phyloP scores from a whole-genome alignment of 2,113 vertebrate species.

The Athene noctua region DNA sequence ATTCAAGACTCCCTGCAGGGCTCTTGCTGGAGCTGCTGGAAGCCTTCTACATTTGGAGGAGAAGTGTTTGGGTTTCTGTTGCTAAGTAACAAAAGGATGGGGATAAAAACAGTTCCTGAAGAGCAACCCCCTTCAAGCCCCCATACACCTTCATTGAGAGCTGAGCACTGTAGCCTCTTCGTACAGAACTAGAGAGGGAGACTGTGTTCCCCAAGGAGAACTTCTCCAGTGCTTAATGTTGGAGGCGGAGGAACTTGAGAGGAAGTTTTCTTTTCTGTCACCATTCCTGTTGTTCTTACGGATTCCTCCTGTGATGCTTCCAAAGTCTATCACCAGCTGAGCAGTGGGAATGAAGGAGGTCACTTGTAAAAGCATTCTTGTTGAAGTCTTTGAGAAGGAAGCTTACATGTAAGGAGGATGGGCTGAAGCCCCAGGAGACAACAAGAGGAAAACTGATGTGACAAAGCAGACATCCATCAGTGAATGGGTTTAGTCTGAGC shows the following conservation, averaged over 20 bases:
- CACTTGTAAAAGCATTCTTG: background rate
- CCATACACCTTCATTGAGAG: background rate
- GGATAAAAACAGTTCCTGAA: background rate
- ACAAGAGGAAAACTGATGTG: background rate
- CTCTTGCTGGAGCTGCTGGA: conserved; percentile 13
- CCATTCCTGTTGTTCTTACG: background rate
- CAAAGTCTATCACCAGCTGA: background rate
- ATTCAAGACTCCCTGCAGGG: background rate
- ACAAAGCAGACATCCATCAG: background rate
- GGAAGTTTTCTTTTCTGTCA: background rate
- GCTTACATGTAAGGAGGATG: background rate
- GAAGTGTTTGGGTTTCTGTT: conserved; percentile 9
- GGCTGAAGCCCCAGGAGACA: background rate
- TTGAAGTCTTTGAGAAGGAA: background rate
- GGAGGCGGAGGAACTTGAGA: background rate
- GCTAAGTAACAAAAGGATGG: background rate
- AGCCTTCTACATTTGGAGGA: background rate
- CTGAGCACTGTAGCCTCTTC: background rate
- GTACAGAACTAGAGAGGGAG: background rate
- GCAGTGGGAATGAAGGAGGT: background rate
- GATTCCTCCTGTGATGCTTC: background rate
- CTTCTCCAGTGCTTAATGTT: background rate
- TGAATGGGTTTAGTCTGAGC: background rate
- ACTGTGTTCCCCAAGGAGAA: background rate
- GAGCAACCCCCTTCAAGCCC: background rate